Evolutionary conservation across 2,797 vertebrate species (phyloP).

Genomic region (Enteromius trimaculatus): DNA sequence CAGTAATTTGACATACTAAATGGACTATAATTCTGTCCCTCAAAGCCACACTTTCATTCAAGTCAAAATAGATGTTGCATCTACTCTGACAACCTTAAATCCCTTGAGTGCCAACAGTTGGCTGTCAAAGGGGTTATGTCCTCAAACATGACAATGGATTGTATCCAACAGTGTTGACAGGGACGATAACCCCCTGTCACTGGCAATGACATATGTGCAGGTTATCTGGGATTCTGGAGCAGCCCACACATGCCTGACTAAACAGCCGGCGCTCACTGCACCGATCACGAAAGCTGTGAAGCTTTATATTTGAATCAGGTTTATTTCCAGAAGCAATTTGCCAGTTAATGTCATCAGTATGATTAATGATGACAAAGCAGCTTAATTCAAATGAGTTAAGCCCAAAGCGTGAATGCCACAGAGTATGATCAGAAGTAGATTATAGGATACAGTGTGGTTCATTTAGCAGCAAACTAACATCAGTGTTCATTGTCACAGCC

Average conservation of each 20-base stretch:
- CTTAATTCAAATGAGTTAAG: constrained; percentile 9
- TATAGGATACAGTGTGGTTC: constrained; percentile 7
- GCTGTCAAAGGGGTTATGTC: background rate
- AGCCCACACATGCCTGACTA: background rate
- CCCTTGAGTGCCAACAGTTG: background rate
- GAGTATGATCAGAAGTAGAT: background rate
- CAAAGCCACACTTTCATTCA: background rate
- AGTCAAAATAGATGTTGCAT: background rate
- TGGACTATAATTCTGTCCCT: background rate
- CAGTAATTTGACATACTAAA: background rate
- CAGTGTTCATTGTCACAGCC: background rate
- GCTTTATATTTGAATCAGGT: background rate
- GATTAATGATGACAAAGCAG: constrained; percentile 5
- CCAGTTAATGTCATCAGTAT: constrained; percentile 2
- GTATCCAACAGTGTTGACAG: background rate
- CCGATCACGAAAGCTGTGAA: background rate
- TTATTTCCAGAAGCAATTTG: background rate
- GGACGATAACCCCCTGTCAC: background rate
- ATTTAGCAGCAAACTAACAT: background rate
- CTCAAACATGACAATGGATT: no score
- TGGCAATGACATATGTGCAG: background rate
- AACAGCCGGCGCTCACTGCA: background rate
- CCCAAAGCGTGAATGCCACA: background rate
- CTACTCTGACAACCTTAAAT: constrained; percentile 6
- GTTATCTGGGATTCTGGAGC: background rate